Evolutionary conservation across 92 coral and sea anemone species (phyloP).

Genomic region (Parazoanthus swiftii): DNA sequence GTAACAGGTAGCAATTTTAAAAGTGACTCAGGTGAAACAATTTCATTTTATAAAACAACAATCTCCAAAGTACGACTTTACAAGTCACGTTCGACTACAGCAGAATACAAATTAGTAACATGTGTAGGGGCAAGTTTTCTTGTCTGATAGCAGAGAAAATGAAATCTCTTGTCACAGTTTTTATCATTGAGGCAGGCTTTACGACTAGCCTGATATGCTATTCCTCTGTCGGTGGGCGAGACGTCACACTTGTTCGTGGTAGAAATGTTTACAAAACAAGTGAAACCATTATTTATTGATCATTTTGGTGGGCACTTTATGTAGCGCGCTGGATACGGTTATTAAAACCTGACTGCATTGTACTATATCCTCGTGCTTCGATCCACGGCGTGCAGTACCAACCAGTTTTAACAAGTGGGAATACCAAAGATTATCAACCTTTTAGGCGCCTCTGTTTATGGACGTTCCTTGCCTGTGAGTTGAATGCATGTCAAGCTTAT

Average conservation of each 20-base stretch:
- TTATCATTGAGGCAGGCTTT: not conserved
- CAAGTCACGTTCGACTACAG: not conserved
- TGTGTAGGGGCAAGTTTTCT: not conserved
- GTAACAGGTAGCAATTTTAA: not conserved
- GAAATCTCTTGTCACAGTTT: not conserved
- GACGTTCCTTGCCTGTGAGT: not conserved
- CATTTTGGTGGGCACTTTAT: slow-evolving; percentile 10
- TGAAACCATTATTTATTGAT: slow-evolving; percentile 14
- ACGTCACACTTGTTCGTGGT: slow-evolving; percentile 5
- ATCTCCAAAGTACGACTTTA: not conserved
- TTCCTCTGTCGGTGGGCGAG: not conserved
- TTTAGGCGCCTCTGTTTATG: not conserved
- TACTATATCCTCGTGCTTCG: no score
- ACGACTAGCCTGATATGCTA: not conserved
- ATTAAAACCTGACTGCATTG: not conserved
- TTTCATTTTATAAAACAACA: no score
- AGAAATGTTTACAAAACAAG: slow-evolving; percentile 10
- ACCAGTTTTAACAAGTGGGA: not conserved
- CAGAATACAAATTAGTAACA: not conserved
- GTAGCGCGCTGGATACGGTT: not conserved
- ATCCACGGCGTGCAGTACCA: no score
- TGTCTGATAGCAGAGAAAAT: not conserved
- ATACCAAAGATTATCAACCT: not conserved
- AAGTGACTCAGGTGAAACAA: not conserved
- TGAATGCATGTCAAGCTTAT: not conserved